Percentiles rank a stretch among this genome's conserved stretches.
phyloP scores from a whole-genome alignment of 2,797 vertebrate genomes.

The Malacoraja senta region DNA sequence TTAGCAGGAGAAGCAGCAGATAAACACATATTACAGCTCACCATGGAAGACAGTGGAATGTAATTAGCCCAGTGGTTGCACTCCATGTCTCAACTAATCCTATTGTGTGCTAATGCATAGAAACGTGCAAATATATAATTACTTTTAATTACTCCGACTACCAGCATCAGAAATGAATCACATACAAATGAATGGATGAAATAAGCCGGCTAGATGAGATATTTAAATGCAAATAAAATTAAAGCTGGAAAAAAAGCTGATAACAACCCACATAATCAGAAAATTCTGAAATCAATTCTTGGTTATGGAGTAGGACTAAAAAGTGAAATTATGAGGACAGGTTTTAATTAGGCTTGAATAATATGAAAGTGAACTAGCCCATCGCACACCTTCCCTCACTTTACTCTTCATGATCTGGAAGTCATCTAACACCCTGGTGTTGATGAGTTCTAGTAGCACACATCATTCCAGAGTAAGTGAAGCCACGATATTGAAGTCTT shows the following conservation, averaged over 20 bases:
- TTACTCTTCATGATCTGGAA: no score
- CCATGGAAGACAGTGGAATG: background rate
- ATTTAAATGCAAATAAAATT: background rate
- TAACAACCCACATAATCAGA: background rate
- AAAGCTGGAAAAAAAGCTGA: background rate
- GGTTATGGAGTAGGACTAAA: background rate
- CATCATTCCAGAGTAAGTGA: no score
- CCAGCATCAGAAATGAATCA: background rate
- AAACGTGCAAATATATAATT: slow-evolving; percentile 14
- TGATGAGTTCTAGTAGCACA: no score
- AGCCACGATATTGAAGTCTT: no score
- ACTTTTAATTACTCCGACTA: background rate
- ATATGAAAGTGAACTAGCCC: no score
- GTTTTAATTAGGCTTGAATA: background rate
- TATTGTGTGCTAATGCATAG: background rate
- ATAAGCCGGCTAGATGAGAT: background rate
- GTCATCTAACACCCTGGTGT: no score
- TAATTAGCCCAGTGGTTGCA: slow-evolving; percentile 2
- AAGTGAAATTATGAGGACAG: background rate
- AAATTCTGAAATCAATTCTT: background rate
- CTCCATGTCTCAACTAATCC: background rate
- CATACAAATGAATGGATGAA: background rate
- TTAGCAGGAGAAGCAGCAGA: background rate
- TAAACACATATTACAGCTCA: background rate
- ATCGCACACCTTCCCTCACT: no score